A percentile compares a stretch with the other conserved stretches of the same genome.
phyloP scores from a whole-genome alignment of 1,140 invertebrate genomes.

The Pentalonia nigronervosa region DNA sequence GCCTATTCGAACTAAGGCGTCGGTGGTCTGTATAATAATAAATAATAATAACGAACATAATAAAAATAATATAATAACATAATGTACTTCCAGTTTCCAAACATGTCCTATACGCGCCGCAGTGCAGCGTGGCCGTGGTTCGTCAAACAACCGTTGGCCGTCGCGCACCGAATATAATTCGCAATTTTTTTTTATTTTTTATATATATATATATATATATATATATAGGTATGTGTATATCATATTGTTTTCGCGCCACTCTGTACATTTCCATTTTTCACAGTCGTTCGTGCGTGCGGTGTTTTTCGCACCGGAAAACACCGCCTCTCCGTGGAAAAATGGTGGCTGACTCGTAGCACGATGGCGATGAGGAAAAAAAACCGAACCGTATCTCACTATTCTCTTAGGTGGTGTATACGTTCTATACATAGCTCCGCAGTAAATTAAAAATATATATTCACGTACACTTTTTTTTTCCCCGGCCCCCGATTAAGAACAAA shows the following conservation, averaged over 20 bases:
- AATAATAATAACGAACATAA: too few relatives aligned
- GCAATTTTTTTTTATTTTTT: not conserved
- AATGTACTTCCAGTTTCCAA: not conserved
- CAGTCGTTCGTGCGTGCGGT: slow-evolving; percentile 30
- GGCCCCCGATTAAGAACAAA: not conserved
- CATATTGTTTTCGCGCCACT: not conserved
- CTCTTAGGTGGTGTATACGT: not conserved
- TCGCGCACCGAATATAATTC: slow-evolving; percentile 1
- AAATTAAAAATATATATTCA: slow-evolving; percentile 14
- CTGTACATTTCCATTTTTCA: slow-evolving; percentile 27
- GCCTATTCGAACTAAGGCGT: not conserved
- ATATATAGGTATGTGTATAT: too few relatives aligned
- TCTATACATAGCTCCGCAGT: not conserved
- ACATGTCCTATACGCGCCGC: not conserved
- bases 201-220: not conserved
- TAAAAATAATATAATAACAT: not conserved
- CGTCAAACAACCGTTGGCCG: slow-evolving; percentile 31
- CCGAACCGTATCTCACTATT: not conserved
- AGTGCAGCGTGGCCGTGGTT: not conserved
- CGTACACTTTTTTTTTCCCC: not conserved
- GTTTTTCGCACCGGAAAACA: slow-evolving; percentile 36
- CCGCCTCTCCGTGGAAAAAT: slow-evolving; percentile 3
- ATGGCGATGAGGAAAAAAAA: not conserved
- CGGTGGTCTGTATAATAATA: not conserved
- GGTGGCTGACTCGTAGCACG: not conserved